These are phyloP conservation scores for Mustela lutreola DNA, from an alignment of 2,113 vertebrate genomes.

Conservation along the genomic window DNA sequence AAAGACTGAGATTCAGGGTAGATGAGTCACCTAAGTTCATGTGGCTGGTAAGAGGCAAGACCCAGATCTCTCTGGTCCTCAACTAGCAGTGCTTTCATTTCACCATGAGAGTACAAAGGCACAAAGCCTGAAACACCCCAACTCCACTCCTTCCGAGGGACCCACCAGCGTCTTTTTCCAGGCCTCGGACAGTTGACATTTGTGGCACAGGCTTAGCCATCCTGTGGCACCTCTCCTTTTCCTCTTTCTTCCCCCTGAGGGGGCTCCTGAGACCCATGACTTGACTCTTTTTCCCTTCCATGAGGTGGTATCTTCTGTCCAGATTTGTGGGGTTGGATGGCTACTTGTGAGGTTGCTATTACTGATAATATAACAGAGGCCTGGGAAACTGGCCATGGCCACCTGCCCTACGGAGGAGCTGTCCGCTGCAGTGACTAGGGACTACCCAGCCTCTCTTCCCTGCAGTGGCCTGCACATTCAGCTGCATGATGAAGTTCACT, in stretches of 20 bases:
- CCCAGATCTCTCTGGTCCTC: background rate
- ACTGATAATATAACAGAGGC: background rate
- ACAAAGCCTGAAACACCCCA: background rate
- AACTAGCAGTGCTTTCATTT: background rate
- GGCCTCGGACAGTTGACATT: background rate
- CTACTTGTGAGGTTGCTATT: background rate
- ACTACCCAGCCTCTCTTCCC: background rate
- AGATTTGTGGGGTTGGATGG: background rate
- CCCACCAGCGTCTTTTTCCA: background rate
- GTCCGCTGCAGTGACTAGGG: background rate
- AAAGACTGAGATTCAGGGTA: background rate
- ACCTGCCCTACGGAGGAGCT: background rate
- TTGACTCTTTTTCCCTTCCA: background rate
- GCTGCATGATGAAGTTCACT: constrained; percentile 92
- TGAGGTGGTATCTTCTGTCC: background rate
- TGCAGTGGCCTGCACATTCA: constrained; percentile 91
- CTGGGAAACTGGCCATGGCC: background rate
- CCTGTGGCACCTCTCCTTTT: background rate
- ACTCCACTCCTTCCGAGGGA: background rate
- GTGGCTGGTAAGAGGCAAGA: background rate
- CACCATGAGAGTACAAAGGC: background rate
- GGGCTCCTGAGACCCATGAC: background rate
- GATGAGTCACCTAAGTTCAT: background rate
- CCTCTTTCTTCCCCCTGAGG: background rate
- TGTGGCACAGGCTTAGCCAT: background rate